phyloP scores from a whole-genome alignment of 2,113 vertebrate genomes.

The Hucho hucho region DNA sequence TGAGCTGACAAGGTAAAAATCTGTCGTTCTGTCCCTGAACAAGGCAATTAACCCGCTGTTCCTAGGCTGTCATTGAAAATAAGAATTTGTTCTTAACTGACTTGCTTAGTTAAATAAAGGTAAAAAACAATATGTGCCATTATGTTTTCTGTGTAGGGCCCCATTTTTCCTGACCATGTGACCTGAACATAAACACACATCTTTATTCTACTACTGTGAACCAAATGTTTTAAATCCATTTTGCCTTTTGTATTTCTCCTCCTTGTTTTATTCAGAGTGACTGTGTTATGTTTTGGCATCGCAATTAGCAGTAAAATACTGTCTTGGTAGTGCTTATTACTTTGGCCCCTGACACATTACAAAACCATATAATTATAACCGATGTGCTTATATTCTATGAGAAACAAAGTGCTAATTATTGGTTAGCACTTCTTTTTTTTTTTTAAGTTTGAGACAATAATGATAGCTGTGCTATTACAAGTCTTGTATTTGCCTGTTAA shows the following conservation, averaged over 20 bases:
- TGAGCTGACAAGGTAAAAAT: too few relatives aligned
- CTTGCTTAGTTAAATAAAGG: too few relatives aligned
- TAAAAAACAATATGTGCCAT: not conserved
- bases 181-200: too few relatives aligned
- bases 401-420: too few relatives aligned
- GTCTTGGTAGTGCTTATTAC: slow-evolving; percentile 20
- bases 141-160: too few relatives aligned
- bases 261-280: slow-evolving; percentile 22
- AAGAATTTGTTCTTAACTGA: too few relatives aligned
- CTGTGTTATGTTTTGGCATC: slow-evolving; percentile 11
- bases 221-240: not conserved
- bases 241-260: slow-evolving; percentile 1
- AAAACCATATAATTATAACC: slow-evolving; percentile 33
- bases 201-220: too few relatives aligned
- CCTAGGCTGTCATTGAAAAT: too few relatives aligned
- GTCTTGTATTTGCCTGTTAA: not conserved
- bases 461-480: slow-evolving; percentile 12
- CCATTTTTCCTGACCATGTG: too few relatives aligned
- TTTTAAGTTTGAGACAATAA: not conserved
- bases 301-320: slow-evolving; percentile 31
- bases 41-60: too few relatives aligned
- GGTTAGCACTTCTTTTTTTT: not conserved
- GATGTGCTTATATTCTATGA: slow-evolving; percentile 27
- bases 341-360: slow-evolving; percentile 24
- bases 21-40: too few relatives aligned